Conservation (phyloP, 2,888 invertebrate species). For the Agapostemon virescens region DNA sequence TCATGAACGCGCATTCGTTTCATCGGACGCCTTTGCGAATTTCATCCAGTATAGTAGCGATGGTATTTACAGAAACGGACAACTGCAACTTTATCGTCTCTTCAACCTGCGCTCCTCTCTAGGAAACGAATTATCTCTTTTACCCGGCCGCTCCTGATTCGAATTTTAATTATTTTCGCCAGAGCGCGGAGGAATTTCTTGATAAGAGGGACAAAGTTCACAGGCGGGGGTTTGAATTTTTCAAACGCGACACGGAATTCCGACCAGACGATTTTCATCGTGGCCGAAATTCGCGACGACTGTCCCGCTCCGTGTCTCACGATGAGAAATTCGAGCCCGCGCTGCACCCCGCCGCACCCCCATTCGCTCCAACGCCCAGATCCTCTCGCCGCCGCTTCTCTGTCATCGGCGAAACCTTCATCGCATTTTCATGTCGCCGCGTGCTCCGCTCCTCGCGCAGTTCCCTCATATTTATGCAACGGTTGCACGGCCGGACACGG, state of each 20-base stretch:
- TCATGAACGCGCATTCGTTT: background rate
- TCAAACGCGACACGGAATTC: conserved; percentile 20
- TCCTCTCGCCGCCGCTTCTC: conserved; percentile 39
- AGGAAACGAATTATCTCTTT: background rate
- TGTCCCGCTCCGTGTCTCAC: background rate
- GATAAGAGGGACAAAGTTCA: background rate
- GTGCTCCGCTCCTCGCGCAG: conserved; percentile 56
- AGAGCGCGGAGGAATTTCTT: conserved; percentile 13
- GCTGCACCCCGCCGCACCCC: background rate
- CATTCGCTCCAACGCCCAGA: background rate
- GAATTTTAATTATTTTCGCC: background rate
- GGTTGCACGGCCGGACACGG: conserved; percentile 67
- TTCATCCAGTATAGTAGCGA: background rate
- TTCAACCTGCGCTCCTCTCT: background rate
- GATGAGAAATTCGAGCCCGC: conserved; percentile 45
- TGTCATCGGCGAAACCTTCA: conserved; percentile 67
- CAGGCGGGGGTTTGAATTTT: conserved; percentile 32
- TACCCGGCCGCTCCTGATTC: background rate
- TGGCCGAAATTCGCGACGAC: conserved; percentile 25
- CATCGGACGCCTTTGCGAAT: background rate
- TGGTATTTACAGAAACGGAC: background rate
- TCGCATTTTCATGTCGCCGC: conserved; percentile 71
- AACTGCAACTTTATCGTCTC: background rate
- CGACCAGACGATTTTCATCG: conserved; percentile 19
- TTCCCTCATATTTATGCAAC: conserved; percentile 72